These are phyloP conservation scores for Phoxinus dragarum DNA, from an alignment of 2,797 vertebrate species.

Conservation along the genomic window DNA sequence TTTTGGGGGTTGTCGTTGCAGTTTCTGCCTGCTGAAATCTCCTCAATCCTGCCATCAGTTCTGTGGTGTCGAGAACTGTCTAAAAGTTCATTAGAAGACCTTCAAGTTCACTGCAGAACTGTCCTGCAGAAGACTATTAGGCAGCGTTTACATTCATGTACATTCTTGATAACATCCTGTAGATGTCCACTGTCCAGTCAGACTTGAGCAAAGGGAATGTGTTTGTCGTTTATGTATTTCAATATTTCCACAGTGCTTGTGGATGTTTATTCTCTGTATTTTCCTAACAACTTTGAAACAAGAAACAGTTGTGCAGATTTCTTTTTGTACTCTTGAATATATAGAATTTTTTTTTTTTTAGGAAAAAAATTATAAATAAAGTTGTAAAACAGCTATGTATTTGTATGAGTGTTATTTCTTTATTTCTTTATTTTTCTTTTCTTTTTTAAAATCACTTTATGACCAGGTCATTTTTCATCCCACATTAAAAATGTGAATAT, in stretches of 20 bases:
- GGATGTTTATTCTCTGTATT: slow-evolving; percentile 40
- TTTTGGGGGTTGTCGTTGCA: slow-evolving; percentile 3
- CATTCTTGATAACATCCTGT: slow-evolving; percentile 34
- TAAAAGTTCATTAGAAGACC: not conserved
- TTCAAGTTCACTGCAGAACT: slow-evolving; percentile 5
- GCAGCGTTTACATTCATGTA: slow-evolving; percentile 45
- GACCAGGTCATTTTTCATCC: no score
- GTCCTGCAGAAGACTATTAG: slow-evolving; percentile 7
- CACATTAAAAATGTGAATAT: not conserved
- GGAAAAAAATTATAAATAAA: slow-evolving; percentile 58
- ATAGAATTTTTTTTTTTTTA: slow-evolving; percentile 35
- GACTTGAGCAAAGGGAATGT: slow-evolving; percentile 55
- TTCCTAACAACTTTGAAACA: slow-evolving; percentile 28
- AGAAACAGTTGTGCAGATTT: slow-evolving; percentile 43
- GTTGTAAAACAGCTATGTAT: slow-evolving; percentile 42
- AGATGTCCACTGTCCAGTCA: slow-evolving; percentile 31
- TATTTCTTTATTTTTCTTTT: not conserved
- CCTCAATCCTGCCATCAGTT: not conserved
- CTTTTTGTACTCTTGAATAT: slow-evolving; percentile 39
- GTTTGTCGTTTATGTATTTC: slow-evolving; percentile 23
- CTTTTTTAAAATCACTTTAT: not conserved
- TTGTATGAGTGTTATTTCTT: slow-evolving; percentile 9
- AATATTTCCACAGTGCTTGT: slow-evolving; percentile 18
- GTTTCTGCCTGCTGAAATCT: slow-evolving; percentile 1
- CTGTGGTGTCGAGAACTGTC: slow-evolving; percentile 13